A percentile compares a stretch with the other conserved stretches of the same genome.
phyloP scores from a whole-genome alignment of 2,888 invertebrate genomes.

The Drosophila mercatorum region DNA sequence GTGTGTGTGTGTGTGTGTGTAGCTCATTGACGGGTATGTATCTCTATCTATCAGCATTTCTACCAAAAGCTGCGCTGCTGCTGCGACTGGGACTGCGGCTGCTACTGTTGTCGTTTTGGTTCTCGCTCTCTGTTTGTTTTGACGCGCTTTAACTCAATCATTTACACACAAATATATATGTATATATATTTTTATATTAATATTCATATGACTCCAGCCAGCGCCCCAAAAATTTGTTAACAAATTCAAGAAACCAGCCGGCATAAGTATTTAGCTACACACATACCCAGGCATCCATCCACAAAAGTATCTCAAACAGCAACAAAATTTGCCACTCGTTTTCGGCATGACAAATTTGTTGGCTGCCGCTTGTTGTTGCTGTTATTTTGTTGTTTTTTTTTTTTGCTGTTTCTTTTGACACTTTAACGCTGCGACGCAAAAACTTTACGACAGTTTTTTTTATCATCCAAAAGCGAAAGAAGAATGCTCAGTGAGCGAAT shows the following conservation, averaged over 20 bases:
- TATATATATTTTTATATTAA: conserved; percentile 9
- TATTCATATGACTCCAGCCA: conserved; percentile 7
- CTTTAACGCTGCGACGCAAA: conserved; percentile 74
- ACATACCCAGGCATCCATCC: background rate
- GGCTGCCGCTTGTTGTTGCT: conserved; percentile 12
- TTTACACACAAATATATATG: conserved; percentile 49
- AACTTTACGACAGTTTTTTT: conserved; percentile 71
- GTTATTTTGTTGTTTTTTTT: conserved; percentile 9
- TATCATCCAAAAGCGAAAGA: conserved; percentile 22
- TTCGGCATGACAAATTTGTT: conserved; percentile 43
- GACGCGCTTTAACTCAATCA: conserved; percentile 53
- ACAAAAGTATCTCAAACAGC: conserved; percentile 24
- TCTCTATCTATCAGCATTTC: conserved; percentile 60
- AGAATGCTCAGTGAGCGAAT: conserved; percentile 42
- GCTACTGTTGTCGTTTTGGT: conserved; percentile 12
- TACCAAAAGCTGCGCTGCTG: conserved; percentile 15
- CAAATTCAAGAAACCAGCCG: conserved; percentile 23
- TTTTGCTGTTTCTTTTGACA: conserved; percentile 39
- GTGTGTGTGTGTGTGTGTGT: conserved; percentile 31
- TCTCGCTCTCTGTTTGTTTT: conserved; percentile 75
- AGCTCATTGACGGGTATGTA: conserved; percentile 42
- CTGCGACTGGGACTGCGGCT: background rate
- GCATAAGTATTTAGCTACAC: conserved; percentile 24
- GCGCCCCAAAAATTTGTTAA: conserved; percentile 25
- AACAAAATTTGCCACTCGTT: conserved; percentile 32